Percentiles rank a stretch among this genome's conserved stretches.
Conservation (phyloP, 2,113 vertebrate genomes). For the Leptodactylus fuscus region DNA sequence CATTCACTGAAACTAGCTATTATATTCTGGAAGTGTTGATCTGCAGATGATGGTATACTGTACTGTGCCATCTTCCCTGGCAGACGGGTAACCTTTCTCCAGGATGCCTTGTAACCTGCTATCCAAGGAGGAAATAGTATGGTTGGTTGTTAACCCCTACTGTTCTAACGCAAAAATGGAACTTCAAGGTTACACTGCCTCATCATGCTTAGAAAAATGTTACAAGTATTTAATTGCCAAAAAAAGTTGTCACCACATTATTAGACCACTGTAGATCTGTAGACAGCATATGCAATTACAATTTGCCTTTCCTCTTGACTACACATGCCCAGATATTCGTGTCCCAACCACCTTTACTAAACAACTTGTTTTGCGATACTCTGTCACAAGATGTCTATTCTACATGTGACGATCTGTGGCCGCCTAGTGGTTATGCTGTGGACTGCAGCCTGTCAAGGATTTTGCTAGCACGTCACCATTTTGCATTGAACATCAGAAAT, state of each 20-base stretch:
- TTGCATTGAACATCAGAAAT: no score
- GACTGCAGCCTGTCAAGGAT: no score
- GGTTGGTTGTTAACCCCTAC: background rate
- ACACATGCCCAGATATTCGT: no score
- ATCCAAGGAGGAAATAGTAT: background rate
- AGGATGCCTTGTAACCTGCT: background rate
- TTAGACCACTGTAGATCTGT: background rate
- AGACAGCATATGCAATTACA: background rate
- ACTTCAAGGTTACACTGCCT: conserved; percentile 32
- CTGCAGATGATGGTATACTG: background rate
- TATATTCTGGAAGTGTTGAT: background rate
- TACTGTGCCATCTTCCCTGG: background rate
- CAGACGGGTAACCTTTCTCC: background rate
- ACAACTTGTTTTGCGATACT: no score
- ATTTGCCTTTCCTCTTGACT: no score
- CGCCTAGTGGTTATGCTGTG: no score
- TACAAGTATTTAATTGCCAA: no score
- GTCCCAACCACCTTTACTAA: no score
- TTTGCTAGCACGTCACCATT: no score
- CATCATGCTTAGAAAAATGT: background rate
- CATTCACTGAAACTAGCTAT: conserved; percentile 25
- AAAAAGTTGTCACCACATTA: no score
- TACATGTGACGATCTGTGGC: no score
- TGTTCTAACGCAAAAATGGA: background rate
- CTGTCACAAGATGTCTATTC: no score